Evolutionary conservation across 2,888 invertebrate genomes (phyloP), one percentile per base, ranked within the genome.

Genomic region (Nomada ferruginata): DNA sequence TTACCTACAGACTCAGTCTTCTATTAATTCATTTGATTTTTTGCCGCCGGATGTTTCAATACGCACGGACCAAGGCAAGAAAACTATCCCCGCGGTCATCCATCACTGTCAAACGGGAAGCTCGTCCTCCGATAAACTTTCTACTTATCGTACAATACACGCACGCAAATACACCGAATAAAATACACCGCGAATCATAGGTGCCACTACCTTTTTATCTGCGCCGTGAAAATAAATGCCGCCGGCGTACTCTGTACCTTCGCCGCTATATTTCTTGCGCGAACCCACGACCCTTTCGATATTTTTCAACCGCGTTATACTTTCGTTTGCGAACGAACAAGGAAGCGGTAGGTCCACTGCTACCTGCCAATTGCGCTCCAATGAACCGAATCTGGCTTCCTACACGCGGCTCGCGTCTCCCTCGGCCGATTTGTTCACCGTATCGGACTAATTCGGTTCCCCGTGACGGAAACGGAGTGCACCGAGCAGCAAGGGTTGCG

Each of bases 381-480:
- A 86, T 80, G 71, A 84, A 84, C 74, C 72, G 73, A 70, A 84
- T 84, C 72, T 23, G 60, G 42, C 68, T 79, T 74, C 76, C 60
- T 60, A 53, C 66, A 44, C 13, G 66, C 55, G 55, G 52, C 70
- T 52, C 9, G 13, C 5, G 20, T 20, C 47, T 52, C 60, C 52
- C 68, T 60, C 50, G 36, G 18, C 7, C 44, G 47, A n/a, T 65
- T 18, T 7, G 11, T 47, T n/a, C 15, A 68, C 26, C 64, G 63
- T 52, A 55, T 63, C 60, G 52, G 20, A 18, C 11, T 61, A 76
- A 85, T 65, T 76, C 74, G 64, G 68, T 66, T 76, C 59, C 57
- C 61, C 20, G 20, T 2, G 13, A n/a, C 61, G 7, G 36, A 47
- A 47, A 47, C 47, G 47, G 15, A 15, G 61, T 1, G 3, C 44